Evolutionary conservation across 2,113 vertebrate genomes (phyloP).

Genomic region (Cavia aperea): DNA sequence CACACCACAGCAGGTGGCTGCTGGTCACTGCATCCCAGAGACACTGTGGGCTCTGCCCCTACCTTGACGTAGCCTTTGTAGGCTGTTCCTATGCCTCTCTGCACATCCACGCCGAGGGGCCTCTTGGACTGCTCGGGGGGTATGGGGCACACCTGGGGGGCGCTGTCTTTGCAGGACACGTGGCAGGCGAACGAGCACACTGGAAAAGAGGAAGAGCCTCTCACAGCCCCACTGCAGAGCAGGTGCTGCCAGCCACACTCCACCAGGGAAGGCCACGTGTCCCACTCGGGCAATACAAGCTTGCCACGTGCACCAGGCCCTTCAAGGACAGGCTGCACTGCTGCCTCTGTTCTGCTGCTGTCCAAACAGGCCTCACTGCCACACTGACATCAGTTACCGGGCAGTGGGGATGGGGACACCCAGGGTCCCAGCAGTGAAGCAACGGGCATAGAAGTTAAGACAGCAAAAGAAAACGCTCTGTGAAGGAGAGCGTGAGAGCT

Average conservation of each 20-base stretch:
- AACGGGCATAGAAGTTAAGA: neutral
- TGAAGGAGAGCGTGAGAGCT: too few relatives aligned
- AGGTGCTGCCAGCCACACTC: neutral
- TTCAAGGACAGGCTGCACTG: too few relatives aligned
- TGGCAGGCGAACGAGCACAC: slow-evolving; percentile 97
- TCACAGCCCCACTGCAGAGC: neutral
- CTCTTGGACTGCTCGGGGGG: slow-evolving; percentile 94
- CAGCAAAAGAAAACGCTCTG: neutral
- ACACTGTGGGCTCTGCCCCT: slow-evolving; percentile 21
- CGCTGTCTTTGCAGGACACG: slow-evolving; percentile 91
- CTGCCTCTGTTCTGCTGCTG: neutral
- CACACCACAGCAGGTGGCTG: neutral
- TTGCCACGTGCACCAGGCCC: neutral
- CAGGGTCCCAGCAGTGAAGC: neutral
- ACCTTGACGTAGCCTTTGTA: slow-evolving; percentile 98
- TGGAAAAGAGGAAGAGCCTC: slow-evolving; percentile 61
- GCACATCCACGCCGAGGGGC: slow-evolving; percentile 94
- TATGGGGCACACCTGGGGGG: slow-evolving; percentile 93
- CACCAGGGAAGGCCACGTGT: neutral
- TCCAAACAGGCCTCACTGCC: neutral
- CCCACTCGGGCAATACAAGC: neutral
- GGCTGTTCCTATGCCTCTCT: slow-evolving; percentile 94
- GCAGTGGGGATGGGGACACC: neutral
- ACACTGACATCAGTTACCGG: neutral
- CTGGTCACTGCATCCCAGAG: too few relatives aligned